Evolutionary conservation across 2,113 vertebrate genomes (phyloP).

Genomic region (Misgurnus anguillicaudatus): DNA sequence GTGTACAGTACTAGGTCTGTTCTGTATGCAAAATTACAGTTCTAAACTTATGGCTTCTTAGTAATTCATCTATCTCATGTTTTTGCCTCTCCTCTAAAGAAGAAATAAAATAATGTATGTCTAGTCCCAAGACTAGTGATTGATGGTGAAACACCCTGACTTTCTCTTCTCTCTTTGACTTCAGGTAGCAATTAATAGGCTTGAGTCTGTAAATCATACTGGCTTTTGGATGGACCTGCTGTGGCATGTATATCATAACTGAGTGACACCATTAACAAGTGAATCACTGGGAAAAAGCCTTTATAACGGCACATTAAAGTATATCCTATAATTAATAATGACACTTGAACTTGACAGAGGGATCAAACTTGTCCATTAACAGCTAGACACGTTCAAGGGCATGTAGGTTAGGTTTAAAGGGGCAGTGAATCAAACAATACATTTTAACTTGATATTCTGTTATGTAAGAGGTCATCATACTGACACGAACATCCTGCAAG

Average conservation of each 20-base stretch:
- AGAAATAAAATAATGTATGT: neutral
- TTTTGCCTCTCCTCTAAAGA: no score
- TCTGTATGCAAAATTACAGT: no score
- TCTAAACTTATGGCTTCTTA: no score
- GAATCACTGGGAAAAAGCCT: conserved; percentile 1
- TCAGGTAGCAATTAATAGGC: conserved; percentile 25
- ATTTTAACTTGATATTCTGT: no score
- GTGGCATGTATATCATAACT: neutral
- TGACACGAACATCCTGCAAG: no score
- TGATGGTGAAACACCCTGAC: conserved; percentile 28
- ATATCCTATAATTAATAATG: conserved; percentile 24
- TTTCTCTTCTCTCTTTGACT: conserved; percentile 31
- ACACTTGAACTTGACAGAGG: neutral
- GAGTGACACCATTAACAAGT: conserved; percentile 2
- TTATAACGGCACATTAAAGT: neutral
- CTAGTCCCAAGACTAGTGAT: neutral
- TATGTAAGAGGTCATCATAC: no score
- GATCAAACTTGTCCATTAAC: conserved; percentile 13
- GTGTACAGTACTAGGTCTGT: no score
- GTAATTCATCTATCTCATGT: no score
- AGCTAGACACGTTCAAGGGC: neutral
- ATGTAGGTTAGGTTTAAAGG: no score
- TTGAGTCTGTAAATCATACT: conserved; percentile 31
- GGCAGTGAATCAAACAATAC: no score
- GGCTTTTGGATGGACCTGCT: conserved; percentile 15